phyloP scores from a whole-genome alignment of 2,113 vertebrate genomes.

The Microtus ochrogaster region DNA sequence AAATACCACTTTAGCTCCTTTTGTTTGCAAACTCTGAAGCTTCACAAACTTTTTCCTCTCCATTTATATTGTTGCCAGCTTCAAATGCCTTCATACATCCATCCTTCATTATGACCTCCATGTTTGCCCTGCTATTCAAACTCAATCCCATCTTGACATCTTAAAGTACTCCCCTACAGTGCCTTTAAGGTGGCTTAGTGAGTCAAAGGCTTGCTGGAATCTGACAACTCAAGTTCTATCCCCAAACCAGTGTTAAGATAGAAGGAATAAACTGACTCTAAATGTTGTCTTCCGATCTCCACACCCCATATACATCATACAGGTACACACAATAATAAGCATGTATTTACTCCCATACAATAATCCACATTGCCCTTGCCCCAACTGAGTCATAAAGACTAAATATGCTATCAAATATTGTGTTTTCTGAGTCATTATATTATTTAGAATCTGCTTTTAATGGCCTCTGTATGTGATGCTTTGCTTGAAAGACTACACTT shows the following conservation, averaged over 20 bases:
- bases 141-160: background rate
- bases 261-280: too few relatives aligned
- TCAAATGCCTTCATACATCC: conserved; percentile 39
- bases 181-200: background rate
- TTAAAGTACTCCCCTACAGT: background rate
- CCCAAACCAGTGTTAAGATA: background rate
- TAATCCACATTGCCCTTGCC: background rate
- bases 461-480: background rate
- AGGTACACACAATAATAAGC: background rate
- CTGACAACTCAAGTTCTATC: background rate
- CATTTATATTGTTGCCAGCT: conserved; percentile 4
- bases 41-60: conserved; percentile 37
- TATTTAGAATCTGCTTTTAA: background rate
- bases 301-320: background rate
- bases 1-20: conserved; percentile 63
- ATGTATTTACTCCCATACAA: background rate
- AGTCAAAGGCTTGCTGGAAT: background rate
- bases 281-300: background rate
- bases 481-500: background rate
- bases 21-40: conserved; percentile 73
- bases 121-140: background rate
- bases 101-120: background rate
- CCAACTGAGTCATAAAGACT: background rate
- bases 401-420: background rate
- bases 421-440: background rate